Base-by-base conservation (phyloP, 2,113 vertebrate species). In the Labeo catla region DNA sequence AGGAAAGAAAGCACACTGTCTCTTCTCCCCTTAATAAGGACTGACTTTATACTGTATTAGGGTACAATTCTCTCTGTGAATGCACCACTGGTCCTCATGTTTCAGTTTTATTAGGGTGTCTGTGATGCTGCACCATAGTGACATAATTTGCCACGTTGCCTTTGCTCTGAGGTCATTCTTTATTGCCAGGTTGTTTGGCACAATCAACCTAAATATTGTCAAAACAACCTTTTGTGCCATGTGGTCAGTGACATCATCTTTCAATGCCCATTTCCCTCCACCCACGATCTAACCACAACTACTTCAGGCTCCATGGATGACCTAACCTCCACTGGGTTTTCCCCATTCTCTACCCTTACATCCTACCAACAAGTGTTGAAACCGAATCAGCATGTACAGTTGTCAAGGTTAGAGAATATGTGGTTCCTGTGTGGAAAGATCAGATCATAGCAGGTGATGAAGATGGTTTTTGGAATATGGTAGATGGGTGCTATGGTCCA, bases 11-110 rank as follows among this genome's bases (percentile, higher is more conserved):
- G 21, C 34, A 73, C n/a, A 57, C 52, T 49, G 72, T 78, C 83
- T 45, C 89, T 85, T 89, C 90, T 88, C 65, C 68, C 86, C 76
- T 4, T 90, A 77, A 93, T 89, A 84, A 91, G 82, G 74, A 86
- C 66, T 76, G 84, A 72, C 86, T 87, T 82, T 43, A 77, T 28
- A 28, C 28, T 28, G 28, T n/a, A 77, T 45, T 57, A 13, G 39
- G 43, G 49, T 66, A 50, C 61, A 23, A 9, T 43, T 70, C 43
- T 81, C 34, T 12, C 72, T 28, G 28, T 28, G 28, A 28, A 2
- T 28, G 28, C 28, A 28, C 28, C 28, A 28, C 28, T 28, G 16
- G 80, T 49, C 74, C 63, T 23, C 39, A 45, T 63, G 81, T 76
- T 76, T 57, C 50, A 76, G 13, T 57, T 78, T 19, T 76, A 68